These are phyloP conservation scores for Andrena hattorfiana DNA, from an alignment of 2,888 invertebrate species.

Conservation along the genomic window DNA sequence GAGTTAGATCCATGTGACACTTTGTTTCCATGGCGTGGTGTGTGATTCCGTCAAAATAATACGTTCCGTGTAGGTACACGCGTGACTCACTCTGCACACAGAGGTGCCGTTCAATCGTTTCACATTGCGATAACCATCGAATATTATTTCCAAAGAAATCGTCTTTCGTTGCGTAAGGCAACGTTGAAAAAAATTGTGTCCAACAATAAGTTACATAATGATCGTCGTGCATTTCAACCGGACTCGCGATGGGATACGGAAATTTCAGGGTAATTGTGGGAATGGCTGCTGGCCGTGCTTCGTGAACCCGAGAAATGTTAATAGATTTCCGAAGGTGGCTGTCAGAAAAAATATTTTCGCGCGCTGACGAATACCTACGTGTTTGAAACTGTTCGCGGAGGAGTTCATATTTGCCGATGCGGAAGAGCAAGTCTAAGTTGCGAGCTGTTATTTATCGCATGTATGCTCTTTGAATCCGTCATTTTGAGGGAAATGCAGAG, in stretches of 20 bases:
- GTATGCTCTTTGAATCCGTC: too few relatives aligned
- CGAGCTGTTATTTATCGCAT: too few relatives aligned
- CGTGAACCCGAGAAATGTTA: neutral
- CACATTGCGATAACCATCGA: neutral
- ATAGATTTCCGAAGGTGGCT: conserved; percentile 7
- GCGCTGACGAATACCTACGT: too few relatives aligned
- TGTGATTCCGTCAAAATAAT: neutral
- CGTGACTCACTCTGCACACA: neutral
- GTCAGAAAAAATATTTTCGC: neutral
- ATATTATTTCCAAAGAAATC: conserved; percentile 27
- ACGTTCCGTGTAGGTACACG: neutral
- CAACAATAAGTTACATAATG: conserved; percentile 53
- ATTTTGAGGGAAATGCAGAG: too few relatives aligned
- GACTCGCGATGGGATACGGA: conserved; percentile 26
- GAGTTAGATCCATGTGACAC: neutral
- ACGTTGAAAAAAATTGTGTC: conserved; percentile 37
- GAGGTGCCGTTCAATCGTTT: neutral
- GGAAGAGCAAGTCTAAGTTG: too few relatives aligned
- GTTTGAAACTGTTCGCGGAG: neutral
- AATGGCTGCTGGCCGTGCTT: neutral
- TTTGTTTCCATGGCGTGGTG: neutral
- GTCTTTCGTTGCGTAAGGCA: neutral
- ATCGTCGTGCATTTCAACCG: conserved; percentile 33
- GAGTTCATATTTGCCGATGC: neutral
- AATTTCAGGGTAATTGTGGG: conserved; percentile 48